phyloP scores from a whole-genome alignment of 2,888 invertebrate species.

The Dioctria linearis region DNA sequence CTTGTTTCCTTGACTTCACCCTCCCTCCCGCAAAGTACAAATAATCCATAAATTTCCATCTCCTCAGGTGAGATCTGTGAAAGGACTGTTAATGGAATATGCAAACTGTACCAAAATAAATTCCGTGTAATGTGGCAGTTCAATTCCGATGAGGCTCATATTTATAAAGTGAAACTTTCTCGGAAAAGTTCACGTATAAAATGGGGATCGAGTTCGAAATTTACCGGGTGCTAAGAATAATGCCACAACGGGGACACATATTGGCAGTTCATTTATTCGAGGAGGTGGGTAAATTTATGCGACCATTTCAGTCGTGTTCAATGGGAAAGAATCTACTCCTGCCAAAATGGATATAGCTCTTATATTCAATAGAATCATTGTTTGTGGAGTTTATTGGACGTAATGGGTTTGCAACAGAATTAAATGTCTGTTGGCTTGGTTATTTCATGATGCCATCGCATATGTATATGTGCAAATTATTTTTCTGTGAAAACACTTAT shows the following conservation, averaged over 20 bases:
- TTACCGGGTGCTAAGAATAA: slow-evolving; percentile 38
- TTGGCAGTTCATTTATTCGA: slow-evolving; percentile 57
- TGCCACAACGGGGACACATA: slow-evolving; percentile 54
- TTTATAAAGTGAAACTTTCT: slow-evolving; percentile 55
- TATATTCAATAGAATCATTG: slow-evolving; percentile 27
- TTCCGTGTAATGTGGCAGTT: slow-evolving; percentile 59
- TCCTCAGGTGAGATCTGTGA: slow-evolving; percentile 17
- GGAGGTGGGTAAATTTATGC: slow-evolving; percentile 46
- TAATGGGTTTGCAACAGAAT: no score
- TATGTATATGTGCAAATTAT: no score
- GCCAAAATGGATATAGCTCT: slow-evolving; percentile 39
- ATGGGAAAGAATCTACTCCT: slow-evolving; percentile 2
- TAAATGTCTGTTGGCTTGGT: no score
- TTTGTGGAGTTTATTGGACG: slow-evolving; percentile 26
- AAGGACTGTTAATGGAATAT: slow-evolving; percentile 58
- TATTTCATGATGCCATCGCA: no score
- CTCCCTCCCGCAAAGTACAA: neutral
- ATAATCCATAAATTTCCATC: slow-evolving; percentile 38
- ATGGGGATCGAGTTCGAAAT: slow-evolving; percentile 6
- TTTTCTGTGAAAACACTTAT: no score
- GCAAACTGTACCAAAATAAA: slow-evolving; percentile 56
- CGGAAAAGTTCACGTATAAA: neutral
- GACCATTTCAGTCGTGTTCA: neutral
- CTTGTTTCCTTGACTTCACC: neutral
- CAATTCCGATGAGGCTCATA: slow-evolving; percentile 59